Evolutionary conservation across 2,888 invertebrate species (phyloP).

Genomic region (Conomelus anceps): DNA sequence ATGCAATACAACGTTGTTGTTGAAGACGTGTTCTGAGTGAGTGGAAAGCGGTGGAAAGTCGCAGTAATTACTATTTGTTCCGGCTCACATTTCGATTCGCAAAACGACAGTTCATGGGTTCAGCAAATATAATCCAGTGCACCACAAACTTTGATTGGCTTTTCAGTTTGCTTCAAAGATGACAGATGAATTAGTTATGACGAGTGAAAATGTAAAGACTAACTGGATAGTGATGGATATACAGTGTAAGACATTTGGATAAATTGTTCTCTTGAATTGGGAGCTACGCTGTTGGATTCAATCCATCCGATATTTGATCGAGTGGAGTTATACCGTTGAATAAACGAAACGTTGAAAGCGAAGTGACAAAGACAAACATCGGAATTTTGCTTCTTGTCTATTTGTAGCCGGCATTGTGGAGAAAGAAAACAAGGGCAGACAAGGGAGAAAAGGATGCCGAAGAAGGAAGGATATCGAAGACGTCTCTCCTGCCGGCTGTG

Average conservation of each 20-base stretch:
- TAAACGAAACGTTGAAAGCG: neutral
- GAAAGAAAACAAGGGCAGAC: neutral
- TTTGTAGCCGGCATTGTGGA: too few relatives aligned
- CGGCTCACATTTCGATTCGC: neutral
- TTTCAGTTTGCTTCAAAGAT: neutral
- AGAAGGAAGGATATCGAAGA: neutral
- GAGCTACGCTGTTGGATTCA: neutral
- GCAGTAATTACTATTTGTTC: neutral
- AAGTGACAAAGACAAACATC: neutral
- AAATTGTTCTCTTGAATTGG: neutral
- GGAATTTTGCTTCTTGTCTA: neutral
- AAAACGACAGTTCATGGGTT: neutral
- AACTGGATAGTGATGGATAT: neutral
- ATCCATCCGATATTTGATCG: neutral
- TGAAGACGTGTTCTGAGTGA: neutral
- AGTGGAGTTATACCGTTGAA: neutral
- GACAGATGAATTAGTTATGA: neutral
- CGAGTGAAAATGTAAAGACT: neutral
- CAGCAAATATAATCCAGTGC: neutral
- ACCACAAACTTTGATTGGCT: neutral
- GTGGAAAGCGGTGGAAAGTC: neutral
- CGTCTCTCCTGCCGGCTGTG: neutral
- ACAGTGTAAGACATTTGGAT: neutral
- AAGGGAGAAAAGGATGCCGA: neutral
- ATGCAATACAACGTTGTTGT: neutral